Evolutionary conservation across 2,888 invertebrate genomes (phyloP).

Genomic region (Lumbricus terrestris): DNA sequence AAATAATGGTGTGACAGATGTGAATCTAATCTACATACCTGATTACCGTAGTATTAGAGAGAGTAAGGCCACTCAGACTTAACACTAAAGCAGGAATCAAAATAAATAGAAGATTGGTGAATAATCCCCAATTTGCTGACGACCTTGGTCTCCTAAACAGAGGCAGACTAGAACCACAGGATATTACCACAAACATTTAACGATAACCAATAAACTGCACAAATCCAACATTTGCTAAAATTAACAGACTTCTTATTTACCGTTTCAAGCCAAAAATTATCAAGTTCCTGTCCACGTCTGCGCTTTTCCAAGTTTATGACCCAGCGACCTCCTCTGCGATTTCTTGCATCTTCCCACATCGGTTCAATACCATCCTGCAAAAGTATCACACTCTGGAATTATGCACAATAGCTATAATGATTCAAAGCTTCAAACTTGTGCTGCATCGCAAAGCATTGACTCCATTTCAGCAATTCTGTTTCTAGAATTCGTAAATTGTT

Average conservation of each 20-base stretch:
- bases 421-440: not conserved
- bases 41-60: no score
- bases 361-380: slow-evolving; percentile 76
- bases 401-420: not conserved
- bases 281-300: slow-evolving; percentile 60
- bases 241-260: slow-evolving; percentile 41
- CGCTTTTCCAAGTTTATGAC: slow-evolving; percentile 69
- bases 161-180: no score
- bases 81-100: no score
- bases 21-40: no score
- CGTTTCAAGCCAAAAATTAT: slow-evolving; percentile 78
- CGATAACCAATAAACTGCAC: not conserved
- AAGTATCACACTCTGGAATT: not conserved
- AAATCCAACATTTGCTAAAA: not conserved
- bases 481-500: not conserved
- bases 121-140: no score
- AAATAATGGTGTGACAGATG: no score
- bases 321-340: slow-evolving; percentile 89
- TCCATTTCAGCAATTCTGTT: not conserved
- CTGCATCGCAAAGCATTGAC: not conserved
- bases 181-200: no score
- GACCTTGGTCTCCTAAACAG: no score
- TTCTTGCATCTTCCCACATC: slow-evolving; percentile 94
- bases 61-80: no score
- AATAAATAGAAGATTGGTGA: no score